Evolutionary conservation across 2,113 vertebrate genomes (phyloP).

Genomic region (Halcyon senegalensis): DNA sequence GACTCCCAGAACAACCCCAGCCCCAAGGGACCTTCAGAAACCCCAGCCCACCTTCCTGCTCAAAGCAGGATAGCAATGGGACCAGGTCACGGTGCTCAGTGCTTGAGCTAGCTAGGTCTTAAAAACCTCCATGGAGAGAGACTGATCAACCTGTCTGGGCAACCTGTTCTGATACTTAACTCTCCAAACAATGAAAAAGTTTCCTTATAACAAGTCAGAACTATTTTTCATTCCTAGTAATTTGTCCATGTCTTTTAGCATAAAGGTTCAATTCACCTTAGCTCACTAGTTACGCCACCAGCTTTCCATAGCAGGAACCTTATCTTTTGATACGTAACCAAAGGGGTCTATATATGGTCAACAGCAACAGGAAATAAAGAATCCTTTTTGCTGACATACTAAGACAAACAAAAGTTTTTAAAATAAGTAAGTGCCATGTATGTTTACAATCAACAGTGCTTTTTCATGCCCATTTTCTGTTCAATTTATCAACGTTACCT

Average conservation of each 20-base stretch:
- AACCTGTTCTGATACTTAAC: rapidly evolving
- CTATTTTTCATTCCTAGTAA: background rate
- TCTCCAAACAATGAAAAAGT: background rate
- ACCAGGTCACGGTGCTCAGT: background rate
- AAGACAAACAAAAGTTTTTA: background rate
- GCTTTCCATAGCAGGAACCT: background rate
- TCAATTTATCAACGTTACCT: background rate
- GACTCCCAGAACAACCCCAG: rapidly evolving
- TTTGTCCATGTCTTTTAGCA: background rate
- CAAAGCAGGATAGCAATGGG: background rate
- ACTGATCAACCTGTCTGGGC: background rate
- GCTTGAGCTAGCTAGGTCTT: background rate
- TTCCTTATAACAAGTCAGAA: background rate
- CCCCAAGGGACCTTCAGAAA: background rate
- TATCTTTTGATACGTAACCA: background rate
- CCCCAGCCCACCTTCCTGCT: background rate
- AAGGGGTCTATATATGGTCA: background rate
- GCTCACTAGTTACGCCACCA: background rate
- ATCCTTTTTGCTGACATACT: background rate
- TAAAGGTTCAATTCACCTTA: background rate
- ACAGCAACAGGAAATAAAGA: background rate
- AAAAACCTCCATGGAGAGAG: background rate
- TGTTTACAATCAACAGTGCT: background rate
- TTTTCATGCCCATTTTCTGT: background rate
- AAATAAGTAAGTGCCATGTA: rapidly evolving